Base-by-base conservation (phyloP, 2,888 invertebrate genomes). In the Petrolisthes manimaculis region DNA sequence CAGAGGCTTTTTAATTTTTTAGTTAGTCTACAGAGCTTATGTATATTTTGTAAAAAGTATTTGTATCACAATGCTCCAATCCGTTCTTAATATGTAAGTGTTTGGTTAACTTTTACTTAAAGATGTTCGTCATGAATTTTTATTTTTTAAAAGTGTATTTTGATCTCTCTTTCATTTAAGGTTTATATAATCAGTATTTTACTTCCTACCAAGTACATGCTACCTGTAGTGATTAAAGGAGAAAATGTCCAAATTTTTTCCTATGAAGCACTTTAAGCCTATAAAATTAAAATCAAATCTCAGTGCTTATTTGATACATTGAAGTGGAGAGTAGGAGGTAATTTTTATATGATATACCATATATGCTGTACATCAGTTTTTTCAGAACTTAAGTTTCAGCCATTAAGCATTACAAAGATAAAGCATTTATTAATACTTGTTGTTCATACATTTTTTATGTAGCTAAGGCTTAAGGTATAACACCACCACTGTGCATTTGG, bases 91-190 rank as follows among this genome's bases (percentile, higher is more conserved):
- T 37, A 37, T 37, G 37, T 37, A 37, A 37, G 37, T 37, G 37
- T 37, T 37, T 37, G 37, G 37, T 37, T 37, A 37, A 37, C 37
- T 37, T 37, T 37, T 37, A 37, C 37, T 37, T 37, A 37, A 37
- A 37, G 71, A 54, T 85, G 69, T n/a, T 85, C 69, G 51, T 79
- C 53, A 79, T 77, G 67, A 77, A 69, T 67, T 79, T 80, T 81
- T 82, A 82, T 86, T 86, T 86, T 86, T 67, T 6, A 82, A 86
- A 77, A 56, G 80, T 54, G 61, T 51, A 61, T 82, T 37, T 82
- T 74, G 82, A 86, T 82, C 82, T 54, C 79, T 37, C 56, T 54
- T 80, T 54, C 54, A 54, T 77, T 74, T 86, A 77, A 79, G 37
- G 37, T 53, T 51, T 82, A 69, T 69, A 69, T 55, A 82, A 69